Evolutionary conservation across 2,797 vertebrate genomes (phyloP).

Genomic region (Vireo griseus): DNA sequence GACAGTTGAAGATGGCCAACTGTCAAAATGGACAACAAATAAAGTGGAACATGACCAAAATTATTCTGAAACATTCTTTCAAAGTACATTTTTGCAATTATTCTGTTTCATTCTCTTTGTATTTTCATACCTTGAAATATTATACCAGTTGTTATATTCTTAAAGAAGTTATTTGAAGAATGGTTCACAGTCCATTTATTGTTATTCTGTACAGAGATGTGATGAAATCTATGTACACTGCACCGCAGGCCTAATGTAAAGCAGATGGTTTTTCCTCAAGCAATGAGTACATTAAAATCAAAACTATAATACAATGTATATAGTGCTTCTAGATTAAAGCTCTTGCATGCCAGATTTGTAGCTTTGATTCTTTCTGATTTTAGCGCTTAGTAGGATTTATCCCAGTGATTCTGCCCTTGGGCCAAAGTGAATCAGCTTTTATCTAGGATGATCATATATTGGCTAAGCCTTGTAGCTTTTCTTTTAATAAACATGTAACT

Average conservation of each 20-base stretch:
- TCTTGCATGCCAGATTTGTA: constrained; percentile 62
- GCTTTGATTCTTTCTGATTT: constrained; percentile 62
- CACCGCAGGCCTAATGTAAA: constrained; percentile 65
- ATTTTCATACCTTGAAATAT: constrained; percentile 24
- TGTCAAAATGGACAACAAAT: background rate
- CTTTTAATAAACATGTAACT: constrained; percentile 55
- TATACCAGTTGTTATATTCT: constrained; percentile 49
- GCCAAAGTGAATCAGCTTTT: constrained; percentile 64
- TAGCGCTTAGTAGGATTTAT: constrained; percentile 51
- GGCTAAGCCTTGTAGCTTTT: constrained; percentile 44
- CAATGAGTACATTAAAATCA: constrained; percentile 55
- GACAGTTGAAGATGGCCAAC: background rate
- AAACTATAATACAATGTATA: constrained; percentile 51
- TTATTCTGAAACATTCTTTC: background rate
- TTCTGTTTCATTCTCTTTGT: background rate
- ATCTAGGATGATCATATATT: constrained; percentile 47
- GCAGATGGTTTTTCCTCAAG: constrained; percentile 64
- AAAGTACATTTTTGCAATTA: constrained; percentile 16
- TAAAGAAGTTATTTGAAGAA: constrained; percentile 62
- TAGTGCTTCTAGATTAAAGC: constrained; percentile 67
- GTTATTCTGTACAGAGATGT: constrained; percentile 66
- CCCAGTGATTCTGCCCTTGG: constrained; percentile 60
- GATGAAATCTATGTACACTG: constrained; percentile 68
- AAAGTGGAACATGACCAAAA: background rate
- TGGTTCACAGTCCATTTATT: constrained; percentile 62